Evolutionary conservation across 2,888 invertebrate species (phyloP).

Genomic region (Netelia melanura): DNA sequence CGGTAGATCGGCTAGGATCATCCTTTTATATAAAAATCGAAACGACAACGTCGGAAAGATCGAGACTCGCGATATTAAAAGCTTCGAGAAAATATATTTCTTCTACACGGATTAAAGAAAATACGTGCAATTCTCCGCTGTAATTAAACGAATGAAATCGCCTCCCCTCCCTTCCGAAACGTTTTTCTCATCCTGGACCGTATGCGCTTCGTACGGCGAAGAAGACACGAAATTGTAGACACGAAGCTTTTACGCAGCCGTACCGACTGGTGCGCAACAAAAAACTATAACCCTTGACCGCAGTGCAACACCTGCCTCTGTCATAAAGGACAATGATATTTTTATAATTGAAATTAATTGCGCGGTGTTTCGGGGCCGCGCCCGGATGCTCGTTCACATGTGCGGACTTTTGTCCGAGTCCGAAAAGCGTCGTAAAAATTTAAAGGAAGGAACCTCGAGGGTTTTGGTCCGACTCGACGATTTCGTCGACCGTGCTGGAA

Average conservation of each 20-base stretch:
- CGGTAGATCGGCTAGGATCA: too few species aligned
- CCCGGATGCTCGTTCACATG: conserved; percentile 56
- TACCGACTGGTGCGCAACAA: conserved; percentile 56
- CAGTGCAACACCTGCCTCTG: conserved; percentile 80
- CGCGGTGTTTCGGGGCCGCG: conserved; percentile 71
- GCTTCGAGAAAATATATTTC: conserved; percentile 11
- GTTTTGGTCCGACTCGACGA: conserved; percentile 14
- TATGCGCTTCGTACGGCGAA: conserved; percentile 14
- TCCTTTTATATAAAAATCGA: background rate
- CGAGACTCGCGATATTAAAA: background rate
- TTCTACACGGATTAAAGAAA: conserved; percentile 4
- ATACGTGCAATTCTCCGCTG: conserved; percentile 23
- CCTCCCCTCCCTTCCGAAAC: background rate
- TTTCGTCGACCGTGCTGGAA: background rate
- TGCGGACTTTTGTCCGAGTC: conserved; percentile 3
- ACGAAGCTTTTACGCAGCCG: conserved; percentile 50
- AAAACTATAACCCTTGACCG: conserved; percentile 82
- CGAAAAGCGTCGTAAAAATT: conserved; percentile 70
- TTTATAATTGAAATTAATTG: conserved; percentile 85
- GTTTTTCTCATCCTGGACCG: conserved; percentile 52
- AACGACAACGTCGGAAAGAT: background rate
- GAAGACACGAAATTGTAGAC: conserved; percentile 64
- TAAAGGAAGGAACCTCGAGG: conserved; percentile 18
- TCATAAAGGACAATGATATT: conserved; percentile 84
- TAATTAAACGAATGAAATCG: conserved; percentile 33